Conservation (phyloP, 2,797 vertebrate genomes). For the Fratercula arctica region DNA sequence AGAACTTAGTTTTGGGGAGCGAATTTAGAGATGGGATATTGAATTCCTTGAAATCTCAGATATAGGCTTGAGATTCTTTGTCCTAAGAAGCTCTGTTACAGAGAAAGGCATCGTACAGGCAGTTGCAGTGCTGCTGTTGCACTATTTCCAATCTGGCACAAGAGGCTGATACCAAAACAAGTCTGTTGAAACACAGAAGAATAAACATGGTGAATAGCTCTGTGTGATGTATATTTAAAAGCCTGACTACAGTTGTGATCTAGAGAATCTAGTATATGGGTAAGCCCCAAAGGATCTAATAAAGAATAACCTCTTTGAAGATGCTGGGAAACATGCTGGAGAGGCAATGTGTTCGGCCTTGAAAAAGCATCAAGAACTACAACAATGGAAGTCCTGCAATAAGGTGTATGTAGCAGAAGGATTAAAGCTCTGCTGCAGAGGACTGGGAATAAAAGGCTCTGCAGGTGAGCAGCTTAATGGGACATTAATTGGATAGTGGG, state of each 20-base stretch:
- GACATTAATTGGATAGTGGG: neutral
- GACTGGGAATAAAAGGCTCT: slow-evolving; percentile 10
- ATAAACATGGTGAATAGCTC: neutral
- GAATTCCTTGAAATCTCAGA: neutral
- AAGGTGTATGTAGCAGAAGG: neutral
- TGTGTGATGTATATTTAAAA: neutral
- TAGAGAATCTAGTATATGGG: neutral
- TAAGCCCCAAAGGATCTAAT: neutral
- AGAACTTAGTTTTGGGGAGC: neutral
- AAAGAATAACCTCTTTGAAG: neutral
- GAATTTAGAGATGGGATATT: neutral
- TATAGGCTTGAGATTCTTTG: neutral
- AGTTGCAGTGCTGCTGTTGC: neutral
- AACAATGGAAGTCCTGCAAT: neutral
- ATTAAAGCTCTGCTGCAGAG: neutral
- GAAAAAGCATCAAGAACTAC: neutral
- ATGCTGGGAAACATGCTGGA: neutral
- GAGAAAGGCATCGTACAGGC: accelerated
- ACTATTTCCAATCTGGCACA: neutral
- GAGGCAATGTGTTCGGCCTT: neutral
- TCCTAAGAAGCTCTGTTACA: neutral
- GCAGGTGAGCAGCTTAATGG: neutral
- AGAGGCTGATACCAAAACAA: neutral
- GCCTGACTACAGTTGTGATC: neutral
- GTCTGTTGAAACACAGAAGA: neutral